These are phyloP conservation scores for Ptyas mucosa DNA, from an alignment of 2,113 vertebrate genomes.

Conservation along the genomic window DNA sequence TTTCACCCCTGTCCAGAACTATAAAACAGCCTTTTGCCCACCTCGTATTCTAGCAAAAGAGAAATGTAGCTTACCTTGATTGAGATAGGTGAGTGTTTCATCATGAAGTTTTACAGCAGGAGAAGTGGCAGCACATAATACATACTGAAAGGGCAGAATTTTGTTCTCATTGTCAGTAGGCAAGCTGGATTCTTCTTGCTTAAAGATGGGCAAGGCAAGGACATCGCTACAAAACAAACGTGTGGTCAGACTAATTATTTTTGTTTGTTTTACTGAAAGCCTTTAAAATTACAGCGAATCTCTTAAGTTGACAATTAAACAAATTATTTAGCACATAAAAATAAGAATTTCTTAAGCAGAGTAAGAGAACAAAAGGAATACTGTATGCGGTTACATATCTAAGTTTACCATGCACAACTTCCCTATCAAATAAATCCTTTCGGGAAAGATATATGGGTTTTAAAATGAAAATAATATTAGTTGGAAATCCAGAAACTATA, in stretches of 20 bases:
- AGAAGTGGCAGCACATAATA: conserved; percentile 94
- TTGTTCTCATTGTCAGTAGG: conserved; percentile 88
- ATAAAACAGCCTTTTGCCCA: neutral
- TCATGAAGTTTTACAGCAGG: conserved; percentile 96
- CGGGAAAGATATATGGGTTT: neutral
- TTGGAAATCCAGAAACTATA: neutral
- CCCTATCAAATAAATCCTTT: neutral
- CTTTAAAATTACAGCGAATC: neutral
- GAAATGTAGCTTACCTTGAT: conserved; percentile 83
- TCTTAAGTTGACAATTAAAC: neutral
- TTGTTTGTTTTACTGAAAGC: neutral
- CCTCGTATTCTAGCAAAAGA: neutral
- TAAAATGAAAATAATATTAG: neutral
- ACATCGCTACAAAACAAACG: conserved; percentile 78
- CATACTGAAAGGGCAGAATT: conserved; percentile 95
- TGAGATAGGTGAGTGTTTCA: conserved; percentile 97
- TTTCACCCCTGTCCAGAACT: neutral
- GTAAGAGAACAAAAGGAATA: neutral
- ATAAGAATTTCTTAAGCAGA: neutral
- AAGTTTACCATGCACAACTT: neutral
- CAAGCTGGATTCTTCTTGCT: conserved; percentile 94
- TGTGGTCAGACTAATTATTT: neutral
- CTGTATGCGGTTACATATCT: neutral
- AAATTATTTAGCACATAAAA: neutral
- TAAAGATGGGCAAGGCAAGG: conserved; percentile 96